Evolutionary conservation across 2,888 invertebrate species (phyloP), one percentile per base, ranked within the genome.

Genomic region (Thera obeliscata): DNA sequence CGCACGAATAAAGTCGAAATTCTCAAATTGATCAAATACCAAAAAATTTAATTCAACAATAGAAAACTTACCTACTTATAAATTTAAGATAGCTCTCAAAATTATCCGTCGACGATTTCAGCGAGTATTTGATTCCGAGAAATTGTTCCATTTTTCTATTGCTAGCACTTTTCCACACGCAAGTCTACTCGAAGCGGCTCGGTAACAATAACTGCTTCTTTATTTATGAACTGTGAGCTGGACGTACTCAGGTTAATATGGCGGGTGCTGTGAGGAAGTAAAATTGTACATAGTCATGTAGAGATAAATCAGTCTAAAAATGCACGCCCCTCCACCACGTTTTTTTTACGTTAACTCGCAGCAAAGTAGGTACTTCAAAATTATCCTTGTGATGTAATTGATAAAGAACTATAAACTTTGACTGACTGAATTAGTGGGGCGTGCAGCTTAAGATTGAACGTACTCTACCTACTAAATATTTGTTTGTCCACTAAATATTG

Each of bases 81-180:
- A 70, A 68, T 49, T 71, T 73, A 48, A 68, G 66, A 52, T 71
- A 72, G 33, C 66, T 66, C n/a, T 74, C 70, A 55, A 71, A 63
- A 63, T 71, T 71, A 61, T 73, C 71, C 56, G 70, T 52, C 46
- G 71, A 78, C 48, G 75, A 76, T 69, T 65, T 72, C 69, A 66
- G 66, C 49, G 67, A 50, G 67, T 68, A 75, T 63, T 72, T 62
- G 9, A 67, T 52, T 3, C 64, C 66, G 35, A 64, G 35, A 7
- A 59, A 69, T 49, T 67, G 61, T 43, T 66, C 66, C 66, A 73
- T 66, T 58, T 63, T 63, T 7, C 49, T 35, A 35, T 43, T 62
- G 41, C 41, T 54, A 8, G 1, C 56, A 62, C 54, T 56, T 35
- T 11, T 61, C 11, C 8, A 56, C 55, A 58, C 55, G 61, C 65